Percentiles rank a stretch among this genome's conserved stretches.
Evolutionary conservation across 2,113 vertebrate species (phyloP).

Genomic region (Alligator mississippiensis): DNA sequence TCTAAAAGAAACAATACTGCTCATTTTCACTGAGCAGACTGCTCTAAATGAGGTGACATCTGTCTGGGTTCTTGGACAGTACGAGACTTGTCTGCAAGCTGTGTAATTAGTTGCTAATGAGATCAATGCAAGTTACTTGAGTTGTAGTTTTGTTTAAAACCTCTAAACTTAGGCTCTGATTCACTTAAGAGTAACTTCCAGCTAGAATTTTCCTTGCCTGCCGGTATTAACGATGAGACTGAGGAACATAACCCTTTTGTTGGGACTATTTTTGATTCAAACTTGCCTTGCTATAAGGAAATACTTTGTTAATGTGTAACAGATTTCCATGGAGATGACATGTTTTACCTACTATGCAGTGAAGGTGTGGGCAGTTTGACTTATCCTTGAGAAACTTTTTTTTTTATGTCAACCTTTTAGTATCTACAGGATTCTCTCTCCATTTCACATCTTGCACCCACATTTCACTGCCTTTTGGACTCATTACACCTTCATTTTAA

Average conservation of each 20-base stretch:
- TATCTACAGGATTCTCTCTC: accelerated
- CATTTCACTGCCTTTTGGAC: background rate
- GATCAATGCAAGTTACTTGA: too few relatives aligned
- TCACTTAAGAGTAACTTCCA: background rate
- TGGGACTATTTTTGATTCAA: background rate
- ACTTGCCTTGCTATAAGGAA: background rate
- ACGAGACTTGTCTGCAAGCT: background rate
- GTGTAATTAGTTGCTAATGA: background rate
- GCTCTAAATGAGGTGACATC: background rate
- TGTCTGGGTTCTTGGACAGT: accelerated
- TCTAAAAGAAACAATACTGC: accelerated
- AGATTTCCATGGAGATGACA: background rate
- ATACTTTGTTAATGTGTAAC: accelerated
- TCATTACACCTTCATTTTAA: background rate
- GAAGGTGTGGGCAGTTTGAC: accelerated
- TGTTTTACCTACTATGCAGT: accelerated
- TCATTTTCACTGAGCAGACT: background rate
- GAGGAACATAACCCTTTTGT: background rate
- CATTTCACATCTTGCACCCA: accelerated
- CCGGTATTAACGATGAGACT: background rate
- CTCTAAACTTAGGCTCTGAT: background rate
- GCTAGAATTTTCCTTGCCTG: background rate
- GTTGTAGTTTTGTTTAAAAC: background rate
- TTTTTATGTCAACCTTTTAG: background rate
- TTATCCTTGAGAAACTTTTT: background rate